A percentile compares a stretch with the other conserved stretches of the same genome.
phyloP scores from a whole-genome alignment of 2,797 vertebrate species.

The Manis pentadactyla region DNA sequence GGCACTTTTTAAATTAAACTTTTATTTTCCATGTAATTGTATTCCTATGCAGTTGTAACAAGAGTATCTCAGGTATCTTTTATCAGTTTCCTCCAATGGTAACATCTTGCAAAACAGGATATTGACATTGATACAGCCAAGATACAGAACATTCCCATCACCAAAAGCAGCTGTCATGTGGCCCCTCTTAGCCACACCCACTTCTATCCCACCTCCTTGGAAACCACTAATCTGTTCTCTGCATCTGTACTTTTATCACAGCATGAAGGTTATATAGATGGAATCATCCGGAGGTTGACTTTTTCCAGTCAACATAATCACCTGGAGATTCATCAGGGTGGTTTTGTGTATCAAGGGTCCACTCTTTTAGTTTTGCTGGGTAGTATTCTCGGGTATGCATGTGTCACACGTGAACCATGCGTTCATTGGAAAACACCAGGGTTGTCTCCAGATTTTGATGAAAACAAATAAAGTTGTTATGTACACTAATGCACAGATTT shows the following conservation, averaged over 20 bases:
- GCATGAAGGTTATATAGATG: neutral
- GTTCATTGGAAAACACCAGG: neutral
- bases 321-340: neutral
- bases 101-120: neutral
- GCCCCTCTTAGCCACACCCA: neutral
- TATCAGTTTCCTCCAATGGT: neutral
- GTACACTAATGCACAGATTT: neutral
- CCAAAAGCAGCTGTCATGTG: neutral
- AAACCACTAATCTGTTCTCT: neutral
- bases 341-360: neutral
- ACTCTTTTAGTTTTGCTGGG: neutral
- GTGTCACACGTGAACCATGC: neutral
- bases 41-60: neutral
- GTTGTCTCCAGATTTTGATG: neutral
- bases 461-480: neutral
- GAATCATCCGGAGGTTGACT: neutral
- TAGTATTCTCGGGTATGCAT: too few species aligned
- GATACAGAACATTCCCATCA: neutral
- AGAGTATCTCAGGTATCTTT: neutral
- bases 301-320: neutral
- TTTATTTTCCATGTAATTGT: neutral
- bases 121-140: neutral
- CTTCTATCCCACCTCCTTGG: neutral
- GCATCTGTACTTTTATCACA: neutral
- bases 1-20: neutral